A percentile compares a stretch with the other conserved stretches of the same genome.
These are phyloP conservation scores for Heliconius hortense DNA, from an alignment of 2,888 invertebrate genomes.

Conservation along the genomic window DNA sequence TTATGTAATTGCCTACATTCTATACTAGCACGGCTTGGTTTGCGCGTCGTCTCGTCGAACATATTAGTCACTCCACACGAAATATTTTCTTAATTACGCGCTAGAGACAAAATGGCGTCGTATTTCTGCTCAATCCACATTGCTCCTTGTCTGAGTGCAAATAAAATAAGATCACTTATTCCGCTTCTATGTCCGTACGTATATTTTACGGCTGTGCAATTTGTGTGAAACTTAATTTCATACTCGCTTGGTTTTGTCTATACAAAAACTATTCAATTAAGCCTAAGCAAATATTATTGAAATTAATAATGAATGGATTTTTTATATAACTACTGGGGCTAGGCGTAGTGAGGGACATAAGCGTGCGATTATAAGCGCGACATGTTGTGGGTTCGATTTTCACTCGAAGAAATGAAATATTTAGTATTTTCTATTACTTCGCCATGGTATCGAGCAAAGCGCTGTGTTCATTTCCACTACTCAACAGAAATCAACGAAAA, in stretches of 20 bases:
- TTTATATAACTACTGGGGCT: not conserved
- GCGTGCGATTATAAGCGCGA: no score
- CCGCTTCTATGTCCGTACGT: slow-evolving; percentile 12
- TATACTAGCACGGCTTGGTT: slow-evolving; percentile 58
- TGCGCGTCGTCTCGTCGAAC: slow-evolving; percentile 48
- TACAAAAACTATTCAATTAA: not conserved
- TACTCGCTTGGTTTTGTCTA: not conserved
- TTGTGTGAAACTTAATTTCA: slow-evolving; percentile 6
- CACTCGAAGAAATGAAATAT: no score
- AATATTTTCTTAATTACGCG: slow-evolving; percentile 69
- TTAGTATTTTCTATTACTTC: no score
- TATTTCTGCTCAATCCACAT: slow-evolving; percentile 52
- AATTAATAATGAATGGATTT: not conserved
- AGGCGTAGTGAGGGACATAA: no score
- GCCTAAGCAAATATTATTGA: not conserved
- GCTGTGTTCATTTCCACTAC: no score
- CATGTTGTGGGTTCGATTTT: no score
- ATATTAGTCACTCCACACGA: slow-evolving; percentile 62
- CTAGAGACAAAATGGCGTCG: slow-evolving; percentile 55
- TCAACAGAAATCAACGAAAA: no score
- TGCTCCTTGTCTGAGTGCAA: slow-evolving; percentile 42
- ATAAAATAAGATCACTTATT: slow-evolving; percentile 33
- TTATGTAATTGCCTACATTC: slow-evolving; percentile 75
- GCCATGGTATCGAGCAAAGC: no score
- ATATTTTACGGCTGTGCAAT: slow-evolving; percentile 19